Evolutionary conservation across 2,888 invertebrate species (phyloP), one percentile per base, ranked within the genome.

Genomic region (Sthenelais limicola): DNA sequence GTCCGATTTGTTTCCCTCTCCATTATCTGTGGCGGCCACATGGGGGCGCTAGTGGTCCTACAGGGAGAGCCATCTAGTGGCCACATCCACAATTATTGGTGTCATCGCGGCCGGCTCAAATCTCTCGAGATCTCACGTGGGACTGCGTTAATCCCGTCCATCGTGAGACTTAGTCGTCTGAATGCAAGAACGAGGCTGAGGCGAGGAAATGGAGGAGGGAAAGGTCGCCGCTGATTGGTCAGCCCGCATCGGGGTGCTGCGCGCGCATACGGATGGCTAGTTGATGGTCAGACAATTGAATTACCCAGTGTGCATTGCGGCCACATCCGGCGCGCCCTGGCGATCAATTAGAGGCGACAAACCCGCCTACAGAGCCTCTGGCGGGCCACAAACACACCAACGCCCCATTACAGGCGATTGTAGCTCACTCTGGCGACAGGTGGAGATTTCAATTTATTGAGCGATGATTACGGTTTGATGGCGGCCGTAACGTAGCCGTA

Each of bases 231-330:
- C 38, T 48, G 48, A 67, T 43, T 32, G 48, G 28, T 35, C 9
- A 28, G 47, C 28, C 32, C 24, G 67, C 48, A 56, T 52, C 52
- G 33, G 38, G 54, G 26, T 21, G 35, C 24, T 56, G 35, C 38
- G 33, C 54, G 35, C 68, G 70, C 70, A 70, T 70, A 70, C 70
- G 54, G 51, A 70, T 70, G 54, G 70, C 70, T 43, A 32, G 54
- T 70, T 70, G 32, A 70, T 70, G 70, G 54, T 12, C 54, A 15
- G 43, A 52, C 70, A 70, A 70, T 70, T 70, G 70, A 70, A 70
- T 70, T 70, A 70, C 38, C 68, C 51, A 51, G 38, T 62, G 38
- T 38, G 62, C 62, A 62, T 38, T 62, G 62, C 43, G 62, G 62
- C 62, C 62, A 38, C 62, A 62, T 62, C 62, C 62, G 62, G 38